Percentiles rank a stretch among this genome's conserved stretches.
These are phyloP conservation scores for Phainopepla nitens DNA, from an alignment of 2,113 vertebrate genomes.

Conservation along the genomic window DNA sequence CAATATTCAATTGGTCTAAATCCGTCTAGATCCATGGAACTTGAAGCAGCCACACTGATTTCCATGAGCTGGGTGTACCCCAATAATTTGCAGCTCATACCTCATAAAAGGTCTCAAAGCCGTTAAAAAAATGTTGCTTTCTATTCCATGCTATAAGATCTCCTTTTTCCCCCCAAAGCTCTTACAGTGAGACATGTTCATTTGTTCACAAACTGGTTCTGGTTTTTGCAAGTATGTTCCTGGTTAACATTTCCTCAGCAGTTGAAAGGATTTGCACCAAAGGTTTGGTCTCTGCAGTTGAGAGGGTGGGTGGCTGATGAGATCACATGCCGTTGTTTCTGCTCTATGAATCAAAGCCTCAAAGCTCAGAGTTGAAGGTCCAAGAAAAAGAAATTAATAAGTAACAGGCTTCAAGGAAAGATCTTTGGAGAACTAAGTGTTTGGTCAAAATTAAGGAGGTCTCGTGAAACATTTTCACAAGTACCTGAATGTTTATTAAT, in stretches of 20 bases:
- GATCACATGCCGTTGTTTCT: neutral
- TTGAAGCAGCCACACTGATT: neutral
- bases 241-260: neutral
- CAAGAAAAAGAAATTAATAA: neutral
- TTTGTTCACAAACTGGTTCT: neutral
- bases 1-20: neutral
- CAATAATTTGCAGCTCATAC: neutral
- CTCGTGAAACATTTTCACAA: neutral
- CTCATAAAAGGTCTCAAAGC: neutral
- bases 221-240: neutral
- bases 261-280: neutral
- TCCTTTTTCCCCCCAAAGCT: neutral
- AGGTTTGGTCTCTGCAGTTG: neutral
- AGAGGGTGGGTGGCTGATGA: neutral
- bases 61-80: neutral
- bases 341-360: conserved; percentile 18
- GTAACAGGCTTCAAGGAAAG: neutral
- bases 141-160: neutral
- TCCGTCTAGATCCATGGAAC: neutral
- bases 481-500: neutral
- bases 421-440: neutral
- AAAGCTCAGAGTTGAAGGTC: neutral
- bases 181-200: neutral
- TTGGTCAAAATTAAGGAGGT: neutral
- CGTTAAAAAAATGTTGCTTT: neutral